Base-by-base conservation (phyloP, 2,797 vertebrate species). In the Hypotaenidia okinawae region DNA sequence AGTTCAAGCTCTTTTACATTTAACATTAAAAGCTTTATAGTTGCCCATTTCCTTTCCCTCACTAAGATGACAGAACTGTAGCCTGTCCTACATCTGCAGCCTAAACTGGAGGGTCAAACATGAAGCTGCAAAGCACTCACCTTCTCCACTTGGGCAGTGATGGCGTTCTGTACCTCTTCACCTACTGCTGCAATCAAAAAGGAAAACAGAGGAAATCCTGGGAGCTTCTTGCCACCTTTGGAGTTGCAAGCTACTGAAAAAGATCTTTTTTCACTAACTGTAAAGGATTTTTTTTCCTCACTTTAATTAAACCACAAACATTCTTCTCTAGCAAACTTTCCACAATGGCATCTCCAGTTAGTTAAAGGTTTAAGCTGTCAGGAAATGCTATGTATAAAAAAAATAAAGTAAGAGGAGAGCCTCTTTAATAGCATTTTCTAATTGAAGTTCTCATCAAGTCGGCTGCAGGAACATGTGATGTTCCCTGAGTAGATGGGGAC, bases 301-400 rank as follows among this genome's bases (percentile, higher is more conserved):
- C 97, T 98, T 97, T 97, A 98, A 98, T 98, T 98, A 97, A 98
- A 96, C 83, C 5, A 5, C 84, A 91, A 95, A 87, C 51, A 47
- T 91, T 97, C 89, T 97, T 97, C 87, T 95, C 96, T 90, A 95
- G 96, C 92, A 97, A 97, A 97, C 95, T 96, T 98, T 97, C 96
- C 91, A 95, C 9, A 23, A 97, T 95, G 96, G 92, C 96, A 92
- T 96, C 97, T 96, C 96, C 92, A 94, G 95, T 97, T 98, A 98
- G 98, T 98, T 98, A 97, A 97, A 96, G 51, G 93, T 97, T 97
- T 97, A 96, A 95, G 96, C 94, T 96, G 91, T 97, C 96, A 96
- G 96, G 85, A 97, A 75, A 57, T 86, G 80, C 93, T 96, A 91
- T 90, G 73, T 95, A 94, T 96, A 85, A 95, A 91, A 94, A 90